These are phyloP conservation scores for Diabrotica balteata DNA, from an alignment of 2,888 invertebrate genomes.

Conservation along the genomic window DNA sequence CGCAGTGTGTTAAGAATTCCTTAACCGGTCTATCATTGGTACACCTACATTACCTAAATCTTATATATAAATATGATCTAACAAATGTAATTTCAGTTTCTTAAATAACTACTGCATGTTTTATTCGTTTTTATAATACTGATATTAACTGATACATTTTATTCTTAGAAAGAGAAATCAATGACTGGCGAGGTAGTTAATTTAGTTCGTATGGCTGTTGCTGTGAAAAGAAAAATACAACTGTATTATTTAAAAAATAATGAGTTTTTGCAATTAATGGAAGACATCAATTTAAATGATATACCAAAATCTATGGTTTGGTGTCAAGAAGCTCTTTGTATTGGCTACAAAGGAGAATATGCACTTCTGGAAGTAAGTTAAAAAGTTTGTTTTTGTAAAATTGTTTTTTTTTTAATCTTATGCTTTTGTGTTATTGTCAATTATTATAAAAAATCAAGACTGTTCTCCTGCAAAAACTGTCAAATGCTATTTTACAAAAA, in stretches of 20 bases:
- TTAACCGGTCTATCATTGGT: too few species aligned
- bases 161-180: slow-evolving; percentile 62
- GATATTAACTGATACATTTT: too few species aligned
- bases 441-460: not conserved
- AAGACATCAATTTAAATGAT: slow-evolving; percentile 80
- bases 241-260: slow-evolving; percentile 90
- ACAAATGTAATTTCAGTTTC: too few species aligned
- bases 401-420: not conserved
- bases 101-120: too few species aligned
- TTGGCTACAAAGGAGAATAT: slow-evolving; percentile 80
- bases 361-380: slow-evolving; percentile 44
- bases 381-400: too few species aligned
- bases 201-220: slow-evolving; percentile 86
- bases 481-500: too few species aligned
- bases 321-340: slow-evolving; percentile 84
- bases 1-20: too few species aligned
- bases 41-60: too few species aligned
- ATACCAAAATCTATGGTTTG: slow-evolving; percentile 81
- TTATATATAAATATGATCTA: too few species aligned
- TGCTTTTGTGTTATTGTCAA: not conserved
- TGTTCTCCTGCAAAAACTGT: too few species aligned
- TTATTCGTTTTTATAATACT: too few species aligned
- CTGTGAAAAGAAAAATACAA: slow-evolving; percentile 83
- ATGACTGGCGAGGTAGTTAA: slow-evolving; percentile 79
- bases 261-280: slow-evolving; percentile 75